phyloP scores from a whole-genome alignment of 2,888 invertebrate genomes.

The Thysanoteuthis rhombus region DNA sequence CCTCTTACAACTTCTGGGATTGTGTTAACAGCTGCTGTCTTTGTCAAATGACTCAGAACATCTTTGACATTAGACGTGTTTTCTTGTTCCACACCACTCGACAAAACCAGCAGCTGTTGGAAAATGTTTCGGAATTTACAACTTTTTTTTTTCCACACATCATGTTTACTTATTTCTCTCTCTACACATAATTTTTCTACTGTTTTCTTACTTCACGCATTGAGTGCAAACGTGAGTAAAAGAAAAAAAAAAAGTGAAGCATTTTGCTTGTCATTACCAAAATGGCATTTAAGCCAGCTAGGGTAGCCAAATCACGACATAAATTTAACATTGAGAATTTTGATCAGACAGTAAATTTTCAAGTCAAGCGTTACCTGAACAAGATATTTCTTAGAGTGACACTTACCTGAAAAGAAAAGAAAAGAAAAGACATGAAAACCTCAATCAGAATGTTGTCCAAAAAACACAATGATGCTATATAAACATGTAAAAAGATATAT shows the following conservation, averaged over 20 bases:
- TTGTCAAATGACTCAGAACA: constrained; percentile 12
- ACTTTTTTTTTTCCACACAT: not conserved
- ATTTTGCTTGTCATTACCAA: not conserved
- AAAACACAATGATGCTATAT: not conserved
- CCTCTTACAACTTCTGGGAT: not conserved
- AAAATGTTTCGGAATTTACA: not conserved
- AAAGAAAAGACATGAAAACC: too few relatives aligned
- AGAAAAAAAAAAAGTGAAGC: not conserved
- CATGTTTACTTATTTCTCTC: not conserved
- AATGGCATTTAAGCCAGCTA: not conserved
- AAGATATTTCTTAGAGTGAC: not conserved
- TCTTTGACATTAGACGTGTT: not conserved
- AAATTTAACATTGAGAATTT: not conserved
- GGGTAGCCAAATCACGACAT: not conserved
- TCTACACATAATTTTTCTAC: not conserved
- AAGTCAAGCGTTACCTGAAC: not conserved
- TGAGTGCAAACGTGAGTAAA: not conserved
- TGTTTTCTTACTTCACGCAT: not conserved
- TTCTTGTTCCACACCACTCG: not conserved
- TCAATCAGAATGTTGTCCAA: not conserved
- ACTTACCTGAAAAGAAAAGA: not conserved
- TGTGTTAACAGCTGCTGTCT: not conserved
- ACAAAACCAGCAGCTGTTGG: not conserved
- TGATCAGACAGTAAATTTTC: not conserved
- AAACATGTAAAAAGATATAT: too few relatives aligned